These are phyloP conservation scores for Strigamia crassipes DNA, from an alignment of 2,888 invertebrate genomes.

Conservation along the genomic window DNA sequence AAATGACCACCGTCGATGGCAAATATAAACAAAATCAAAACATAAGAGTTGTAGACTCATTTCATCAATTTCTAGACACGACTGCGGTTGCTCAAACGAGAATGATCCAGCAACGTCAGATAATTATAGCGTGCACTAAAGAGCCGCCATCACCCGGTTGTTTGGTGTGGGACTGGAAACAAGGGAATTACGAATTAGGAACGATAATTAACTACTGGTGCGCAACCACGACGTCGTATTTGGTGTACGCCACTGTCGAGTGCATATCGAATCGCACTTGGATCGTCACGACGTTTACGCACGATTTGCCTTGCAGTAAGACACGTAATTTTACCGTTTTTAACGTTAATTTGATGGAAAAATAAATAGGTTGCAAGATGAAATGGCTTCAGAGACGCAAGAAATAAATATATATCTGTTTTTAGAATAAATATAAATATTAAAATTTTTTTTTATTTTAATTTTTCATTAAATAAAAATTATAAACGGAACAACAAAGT, in stretches of 20 bases:
- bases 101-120: not conserved
- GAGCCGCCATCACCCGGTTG: not conserved
- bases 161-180: slow-evolving; percentile 18
- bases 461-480: no score
- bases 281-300: not conserved
- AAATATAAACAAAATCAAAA: no score
- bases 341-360: not conserved
- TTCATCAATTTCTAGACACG: no score
- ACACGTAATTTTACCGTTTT: not conserved
- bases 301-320: slow-evolving; percentile 6
- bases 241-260: not conserved
- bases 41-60: no score
- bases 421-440: no score
- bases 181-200: not conserved
- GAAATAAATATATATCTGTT: no score
- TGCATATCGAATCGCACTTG: not conserved
- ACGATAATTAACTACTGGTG: slow-evolving; percentile 16
- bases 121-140: not conserved
- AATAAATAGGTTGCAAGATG: not conserved
- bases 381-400: not conserved
- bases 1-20: not conserved
- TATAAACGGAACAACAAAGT: no score
- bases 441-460: no score
- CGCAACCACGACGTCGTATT: not conserved
- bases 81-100: no score